Percentiles rank a stretch among this genome's conserved stretches.
Conservation (phyloP, 2,797 vertebrate genomes). For the Cirrhinus molitorella region DNA sequence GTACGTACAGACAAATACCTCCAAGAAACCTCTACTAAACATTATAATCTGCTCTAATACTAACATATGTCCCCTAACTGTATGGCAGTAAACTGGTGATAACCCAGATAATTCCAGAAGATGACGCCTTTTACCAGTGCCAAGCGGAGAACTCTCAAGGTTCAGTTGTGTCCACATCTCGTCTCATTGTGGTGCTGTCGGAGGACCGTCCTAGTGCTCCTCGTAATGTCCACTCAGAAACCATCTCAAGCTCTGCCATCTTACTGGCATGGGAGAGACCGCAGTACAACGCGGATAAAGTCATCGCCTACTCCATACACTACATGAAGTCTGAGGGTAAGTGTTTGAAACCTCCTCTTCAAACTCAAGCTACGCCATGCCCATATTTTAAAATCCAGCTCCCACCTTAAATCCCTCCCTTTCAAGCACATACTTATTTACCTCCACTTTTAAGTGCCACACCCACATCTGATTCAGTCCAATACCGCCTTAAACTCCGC, state of each 20-base stretch:
- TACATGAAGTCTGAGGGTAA: constrained; percentile 99
- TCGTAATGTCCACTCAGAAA: constrained; percentile 91
- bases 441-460: no score
- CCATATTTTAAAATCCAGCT: no score
- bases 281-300: constrained; percentile 94
- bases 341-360: no score
- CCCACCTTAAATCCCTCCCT: no score
- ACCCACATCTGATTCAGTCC: no score
- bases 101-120: constrained; percentile 98
- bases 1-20: constrained; percentile 68
- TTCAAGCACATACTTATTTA: no score
- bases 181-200: constrained; percentile 95
- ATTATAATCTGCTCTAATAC: not conserved
- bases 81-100: constrained; percentile 93
- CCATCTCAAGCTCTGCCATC: constrained; percentile 98
- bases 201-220: constrained; percentile 97
- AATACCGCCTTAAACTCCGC: no score
- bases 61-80: not conserved
- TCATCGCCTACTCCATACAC: constrained; percentile 98
- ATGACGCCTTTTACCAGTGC: constrained; percentile 97
- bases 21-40: not conserved
- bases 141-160: constrained; percentile 92
- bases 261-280: constrained; percentile 96
- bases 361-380: no score
- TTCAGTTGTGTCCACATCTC: constrained; percentile 87